A percentile compares a stretch with the other conserved stretches of the same genome.
Evolutionary conservation across 2,797 vertebrate genomes (phyloP).

Genomic region (Dicrostonyx torquatus): DNA sequence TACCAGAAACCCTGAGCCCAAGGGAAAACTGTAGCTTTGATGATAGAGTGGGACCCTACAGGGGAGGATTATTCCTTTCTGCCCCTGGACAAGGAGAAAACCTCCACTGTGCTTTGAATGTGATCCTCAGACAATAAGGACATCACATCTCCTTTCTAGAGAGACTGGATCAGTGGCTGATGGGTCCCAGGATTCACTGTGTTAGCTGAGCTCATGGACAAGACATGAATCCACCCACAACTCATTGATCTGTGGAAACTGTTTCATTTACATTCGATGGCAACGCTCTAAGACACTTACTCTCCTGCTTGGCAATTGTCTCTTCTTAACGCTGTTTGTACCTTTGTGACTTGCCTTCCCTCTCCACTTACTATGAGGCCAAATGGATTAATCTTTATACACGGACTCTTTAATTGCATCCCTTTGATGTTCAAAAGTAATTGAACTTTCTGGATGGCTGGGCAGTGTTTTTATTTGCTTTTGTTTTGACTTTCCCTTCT

Average conservation of each 20-base stretch:
- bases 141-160: conserved; percentile 2
- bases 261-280: background rate
- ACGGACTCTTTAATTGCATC: background rate
- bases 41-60: background rate
- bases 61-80: background rate
- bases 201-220: background rate
- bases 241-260: background rate
- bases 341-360: background rate
- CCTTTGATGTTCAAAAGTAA: conserved; percentile 25
- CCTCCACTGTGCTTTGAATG: background rate
- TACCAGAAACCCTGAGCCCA: background rate
- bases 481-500: background rate
- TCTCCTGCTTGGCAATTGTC: background rate
- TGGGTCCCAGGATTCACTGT: background rate
- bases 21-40: background rate
- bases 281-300: background rate
- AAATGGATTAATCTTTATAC: background rate
- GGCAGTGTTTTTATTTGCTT: background rate
- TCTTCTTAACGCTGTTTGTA: background rate
- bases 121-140: background rate
- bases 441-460: background rate
- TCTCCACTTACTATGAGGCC: background rate
- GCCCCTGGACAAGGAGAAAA: background rate
- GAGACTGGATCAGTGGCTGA: background rate
- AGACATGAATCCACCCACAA: background rate